Percentiles rank a stretch among this genome's conserved stretches.
Evolutionary conservation across 2,797 vertebrate genomes (phyloP).

Genomic region (Sebastolobus altivelis): DNA sequence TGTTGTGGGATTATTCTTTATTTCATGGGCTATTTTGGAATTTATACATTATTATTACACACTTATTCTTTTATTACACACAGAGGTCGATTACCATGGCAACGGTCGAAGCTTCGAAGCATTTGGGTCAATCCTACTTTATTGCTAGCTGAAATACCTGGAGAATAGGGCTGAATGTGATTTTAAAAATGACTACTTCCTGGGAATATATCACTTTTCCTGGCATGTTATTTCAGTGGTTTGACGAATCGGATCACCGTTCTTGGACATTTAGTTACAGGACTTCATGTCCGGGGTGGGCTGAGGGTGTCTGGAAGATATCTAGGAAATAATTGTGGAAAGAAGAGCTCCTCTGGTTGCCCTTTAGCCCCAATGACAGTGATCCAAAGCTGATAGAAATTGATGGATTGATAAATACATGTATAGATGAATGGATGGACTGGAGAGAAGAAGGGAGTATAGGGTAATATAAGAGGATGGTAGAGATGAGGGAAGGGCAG

Average conservation of each 20-base stretch:
- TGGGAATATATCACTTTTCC: neutral
- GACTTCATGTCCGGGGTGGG: neutral
- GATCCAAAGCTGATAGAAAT: conserved; percentile 5
- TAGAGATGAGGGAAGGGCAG: neutral
- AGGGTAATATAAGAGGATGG: conserved; percentile 7
- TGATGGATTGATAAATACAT: conserved; percentile 16
- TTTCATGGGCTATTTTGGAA: too few relatives aligned
- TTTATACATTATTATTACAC: too few relatives aligned
- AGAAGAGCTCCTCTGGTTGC: neutral
- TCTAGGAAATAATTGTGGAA: neutral
- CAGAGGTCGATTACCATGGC: too few relatives aligned
- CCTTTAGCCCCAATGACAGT: neutral
- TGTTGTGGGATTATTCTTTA: too few relatives aligned
- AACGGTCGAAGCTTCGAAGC: too few relatives aligned
- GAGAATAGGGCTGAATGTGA: neutral
- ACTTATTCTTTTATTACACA: too few relatives aligned
- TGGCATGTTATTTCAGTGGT: conserved; percentile 5
- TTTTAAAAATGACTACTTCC: neutral
- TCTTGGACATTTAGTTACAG: neutral
- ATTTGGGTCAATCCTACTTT: too few relatives aligned
- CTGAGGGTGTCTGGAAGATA: neutral
- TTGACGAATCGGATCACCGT: neutral
- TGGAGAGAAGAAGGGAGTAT: neutral
- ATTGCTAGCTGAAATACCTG: neutral
- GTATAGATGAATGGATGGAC: neutral